Conservation (phyloP, 2,797 vertebrate species). For the Ctenopoma kingsleyae region DNA sequence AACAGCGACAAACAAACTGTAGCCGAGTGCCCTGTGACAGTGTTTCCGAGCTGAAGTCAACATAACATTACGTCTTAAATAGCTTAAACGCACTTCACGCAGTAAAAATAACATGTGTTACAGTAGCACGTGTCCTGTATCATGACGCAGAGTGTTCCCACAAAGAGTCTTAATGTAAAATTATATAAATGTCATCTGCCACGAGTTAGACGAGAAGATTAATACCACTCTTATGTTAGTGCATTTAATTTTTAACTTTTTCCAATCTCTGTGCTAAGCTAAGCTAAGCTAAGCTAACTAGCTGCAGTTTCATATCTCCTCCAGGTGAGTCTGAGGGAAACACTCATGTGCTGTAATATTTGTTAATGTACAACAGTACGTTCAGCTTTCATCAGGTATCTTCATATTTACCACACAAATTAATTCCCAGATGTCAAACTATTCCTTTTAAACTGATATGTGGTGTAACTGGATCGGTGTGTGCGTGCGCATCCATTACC, state of each 20-base stretch:
- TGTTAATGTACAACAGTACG: background rate
- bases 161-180: too few relatives aligned
- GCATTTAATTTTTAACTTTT: too few relatives aligned
- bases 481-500: slow-evolving; percentile 56
- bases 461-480: background rate
- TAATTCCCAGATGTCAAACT: too few relatives aligned
- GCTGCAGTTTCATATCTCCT: background rate
- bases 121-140: background rate
- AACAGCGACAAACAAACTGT: background rate
- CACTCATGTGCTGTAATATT: too few relatives aligned
- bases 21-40: background rate
- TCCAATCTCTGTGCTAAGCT: background rate
- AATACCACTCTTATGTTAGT: too few relatives aligned
- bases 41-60: too few relatives aligned
- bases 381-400: too few relatives aligned
- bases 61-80: background rate
- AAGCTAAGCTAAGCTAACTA: slow-evolving; percentile 9
- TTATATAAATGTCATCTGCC: too few relatives aligned
- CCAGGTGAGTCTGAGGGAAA: too few relatives aligned
- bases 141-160: background rate
- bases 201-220: too few relatives aligned
- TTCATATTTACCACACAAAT: too few relatives aligned
- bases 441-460: background rate
- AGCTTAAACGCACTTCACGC: too few relatives aligned
- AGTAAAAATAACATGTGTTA: background rate